Conservation (phyloP, 1,140 invertebrate species). For the Stegodyphus dumicola region DNA sequence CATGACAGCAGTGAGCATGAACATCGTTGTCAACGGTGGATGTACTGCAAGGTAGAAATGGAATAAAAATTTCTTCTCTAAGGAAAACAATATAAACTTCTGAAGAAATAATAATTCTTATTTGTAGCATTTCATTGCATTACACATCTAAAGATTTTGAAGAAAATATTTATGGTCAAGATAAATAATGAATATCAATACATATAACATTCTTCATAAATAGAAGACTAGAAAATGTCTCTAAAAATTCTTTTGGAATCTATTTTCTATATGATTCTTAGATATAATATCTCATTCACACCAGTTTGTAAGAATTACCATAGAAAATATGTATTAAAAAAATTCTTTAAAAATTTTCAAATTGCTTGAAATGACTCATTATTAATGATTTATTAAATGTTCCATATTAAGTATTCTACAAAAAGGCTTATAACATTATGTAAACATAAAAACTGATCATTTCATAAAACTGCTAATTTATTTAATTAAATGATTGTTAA, state of each 20-base stretch:
- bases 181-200: background rate
- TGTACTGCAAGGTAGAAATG: conserved; percentile 3
- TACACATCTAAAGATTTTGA: background rate
- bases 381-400: background rate
- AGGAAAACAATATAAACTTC: background rate
- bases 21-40: conserved; percentile 18
- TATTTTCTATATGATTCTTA: background rate
- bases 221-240: background rate
- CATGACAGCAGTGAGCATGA: conserved; percentile 9
- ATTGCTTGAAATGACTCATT: background rate
- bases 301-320: background rate
- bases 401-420: too few species aligned
- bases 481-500: too few species aligned
- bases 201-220: background rate
- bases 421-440: too few species aligned
- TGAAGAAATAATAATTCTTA: background rate
- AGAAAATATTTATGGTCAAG: conserved; percentile 2
- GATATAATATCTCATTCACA: background rate
- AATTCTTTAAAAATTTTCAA: background rate
- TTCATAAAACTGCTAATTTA: too few species aligned
- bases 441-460: too few species aligned
- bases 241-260: background rate
- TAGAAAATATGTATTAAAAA: background rate
- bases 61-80: conserved; percentile 9
- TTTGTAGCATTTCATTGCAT: too few species aligned